Evolutionary conservation across 2,888 invertebrate genomes (phyloP), one percentile per base, ranked within the genome.

Genomic region (Tipula confusa): DNA sequence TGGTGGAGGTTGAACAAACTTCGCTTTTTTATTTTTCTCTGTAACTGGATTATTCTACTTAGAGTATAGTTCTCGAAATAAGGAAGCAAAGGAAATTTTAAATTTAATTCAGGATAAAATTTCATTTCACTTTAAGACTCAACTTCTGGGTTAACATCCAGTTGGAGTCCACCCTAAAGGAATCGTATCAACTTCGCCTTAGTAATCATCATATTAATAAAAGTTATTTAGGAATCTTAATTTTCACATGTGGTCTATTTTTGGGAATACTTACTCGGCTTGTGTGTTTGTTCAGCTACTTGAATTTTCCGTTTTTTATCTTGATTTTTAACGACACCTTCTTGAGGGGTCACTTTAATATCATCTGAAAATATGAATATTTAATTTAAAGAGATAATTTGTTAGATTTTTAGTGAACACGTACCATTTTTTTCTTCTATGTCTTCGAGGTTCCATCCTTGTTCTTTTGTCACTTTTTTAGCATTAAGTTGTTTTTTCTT

Each of bases 121-220:
- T 79, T 80, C n/a, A 80, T 80, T 29, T 80, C 80, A 80, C 29
- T 64, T 0, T 24, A 80, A 38, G 82, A 36, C 38, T 36, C 24
- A n/a, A 82, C 82, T 82, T 43, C 24, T 15, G 29, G 11, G 9
- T 24, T 64, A 64, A 64, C 64, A 24, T 29, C 80, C n/a, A 2
- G 13, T n/a, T 28, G 33, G 38, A 24, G 18, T 82, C 28, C 6
- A 11, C n/a, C 24, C 24, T 28, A 88, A 89, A 87, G 89, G 88
- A 86, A 85, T 87, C 86, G n/a, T 88, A 89, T 92, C 92, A 91
- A 90, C 92, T 92, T 92, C 92, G 92, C 92, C 92, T 92, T 92
- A 90, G 87, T 92, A 24, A 84, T 83, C 84, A 84, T 84, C 84
- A 29, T 43, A 48, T 18, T 29, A n/a, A n/a, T n/a, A n/a, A n/a